Evolutionary conservation across 2,888 invertebrate genomes (phyloP), one percentile per base, ranked within the genome.

Genomic region (Polydrusus pterygomalis): DNA sequence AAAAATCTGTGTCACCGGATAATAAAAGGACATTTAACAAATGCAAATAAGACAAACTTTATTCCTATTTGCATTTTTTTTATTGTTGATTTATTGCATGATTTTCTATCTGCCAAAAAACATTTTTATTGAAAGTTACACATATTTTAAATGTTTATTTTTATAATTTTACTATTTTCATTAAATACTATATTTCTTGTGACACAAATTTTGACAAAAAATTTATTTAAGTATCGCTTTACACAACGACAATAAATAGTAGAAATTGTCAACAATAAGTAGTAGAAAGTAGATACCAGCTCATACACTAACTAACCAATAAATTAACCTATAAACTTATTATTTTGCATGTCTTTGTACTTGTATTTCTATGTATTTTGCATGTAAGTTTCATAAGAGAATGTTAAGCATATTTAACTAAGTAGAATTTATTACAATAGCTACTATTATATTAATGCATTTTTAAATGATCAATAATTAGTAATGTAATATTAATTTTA

Each of bases 271-370:
- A 60, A 70, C 58, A 62, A 60, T 34, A 70, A 45, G 70, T 60
- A 74, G 74, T 74, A 74, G 74, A 74, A 74, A 74, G 74, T 74
- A 74, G 74, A 74, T 68, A 58, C 45, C 54, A 64, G 30, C 49
- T 40, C 38, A 38, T 17, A 25, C 45, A 20, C 25, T 56, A 68
- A 20, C 25, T 56, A 68, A 56, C 56, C 34, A 56, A 51, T 51
- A 51, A 49, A 58, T 56, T 43, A 11, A 25, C 45, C 58, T 47
- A 45, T 43, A 43, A 51, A 20, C 43, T 60, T 15, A 38, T 56
- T 68, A 45, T 34, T 47, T 69, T 69, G 69, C 69, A 58, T 58
- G 45, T 11, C 68, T 43, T 34, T 67, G 47, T 54, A 60, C 58
- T 58, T 58, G 34, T 58, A 47, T 69, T 45, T 58, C 58, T 64